Evolutionary conservation across 2,797 vertebrate genomes (phyloP).

Genomic region (Discoglossus pictus): DNA sequence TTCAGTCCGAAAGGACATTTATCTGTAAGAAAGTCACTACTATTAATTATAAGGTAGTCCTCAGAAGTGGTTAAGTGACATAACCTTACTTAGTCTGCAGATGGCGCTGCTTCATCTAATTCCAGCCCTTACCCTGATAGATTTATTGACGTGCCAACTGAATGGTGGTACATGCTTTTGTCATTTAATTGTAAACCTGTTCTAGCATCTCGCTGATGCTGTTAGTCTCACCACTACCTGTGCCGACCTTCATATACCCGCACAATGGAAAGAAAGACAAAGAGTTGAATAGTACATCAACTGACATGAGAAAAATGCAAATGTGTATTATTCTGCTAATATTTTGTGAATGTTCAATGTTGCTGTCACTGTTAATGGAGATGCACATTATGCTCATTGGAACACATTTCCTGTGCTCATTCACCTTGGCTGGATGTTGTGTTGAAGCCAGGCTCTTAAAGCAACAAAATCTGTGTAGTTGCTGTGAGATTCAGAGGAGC

Average conservation of each 20-base stretch:
- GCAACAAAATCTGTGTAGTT: no score
- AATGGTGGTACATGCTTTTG: slow-evolving; percentile 2
- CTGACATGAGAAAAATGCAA: no score
- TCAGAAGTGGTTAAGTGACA: background rate
- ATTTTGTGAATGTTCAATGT: background rate
- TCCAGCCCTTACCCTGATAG: background rate
- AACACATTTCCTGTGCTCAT: no score
- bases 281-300: no score
- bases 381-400: no score
- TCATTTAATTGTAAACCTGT: slow-evolving; percentile 17
- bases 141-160: slow-evolving; percentile 1
- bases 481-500: no score
- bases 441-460: no score
- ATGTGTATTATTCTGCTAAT: slow-evolving; percentile 9
- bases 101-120: slow-evolving; percentile 3
- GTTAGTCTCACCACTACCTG: background rate
- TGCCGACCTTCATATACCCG: slow-evolving; percentile 1
- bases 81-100: background rate
- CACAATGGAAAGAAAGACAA: no score
- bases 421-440: no score
- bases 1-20: no score
- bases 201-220: background rate
- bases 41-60: no score
- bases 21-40: no score
- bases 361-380: background rate